Percentiles rank a stretch among this genome's conserved stretches.
Evolutionary conservation across 1,140 invertebrate species (phyloP).

Genomic region (Hetaerina americana): DNA sequence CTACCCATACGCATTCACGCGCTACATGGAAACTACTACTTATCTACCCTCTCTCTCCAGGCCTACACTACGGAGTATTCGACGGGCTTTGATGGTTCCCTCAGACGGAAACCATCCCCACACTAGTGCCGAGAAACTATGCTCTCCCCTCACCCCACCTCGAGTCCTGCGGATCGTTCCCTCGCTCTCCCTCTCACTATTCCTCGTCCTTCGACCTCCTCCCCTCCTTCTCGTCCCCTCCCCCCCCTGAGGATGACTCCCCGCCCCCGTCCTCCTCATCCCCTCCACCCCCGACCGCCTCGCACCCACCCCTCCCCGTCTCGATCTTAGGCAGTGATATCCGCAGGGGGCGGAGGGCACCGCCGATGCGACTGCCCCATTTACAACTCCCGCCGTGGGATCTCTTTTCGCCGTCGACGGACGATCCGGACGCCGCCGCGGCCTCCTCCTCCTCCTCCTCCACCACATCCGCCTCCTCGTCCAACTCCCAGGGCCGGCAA

Average conservation of each 20-base stretch:
- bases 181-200: too few relatives aligned
- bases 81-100: too few relatives aligned
- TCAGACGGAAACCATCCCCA: too few relatives aligned
- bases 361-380: background rate
- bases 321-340: background rate
- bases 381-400: background rate
- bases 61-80: too few relatives aligned
- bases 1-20: too few relatives aligned
- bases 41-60: too few relatives aligned
- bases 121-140: too few relatives aligned
- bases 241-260: background rate
- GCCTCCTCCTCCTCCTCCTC: background rate
- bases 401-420: background rate
- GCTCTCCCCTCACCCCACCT: too few relatives aligned
- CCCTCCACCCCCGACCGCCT: background rate
- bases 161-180: too few relatives aligned
- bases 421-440: background rate
- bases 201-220: background rate
- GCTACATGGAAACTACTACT: too few relatives aligned
- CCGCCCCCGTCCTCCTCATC: background rate
- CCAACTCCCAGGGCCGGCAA: background rate
- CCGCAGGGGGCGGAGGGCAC: background rate
- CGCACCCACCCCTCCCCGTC: background rate
- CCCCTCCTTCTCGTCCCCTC: background rate
- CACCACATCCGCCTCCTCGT: background rate